Percentiles rank a stretch among this genome's conserved stretches.
These are phyloP conservation scores for Budorcas taxicolor DNA, from an alignment of 2,113 vertebrate species.

Conservation along the genomic window DNA sequence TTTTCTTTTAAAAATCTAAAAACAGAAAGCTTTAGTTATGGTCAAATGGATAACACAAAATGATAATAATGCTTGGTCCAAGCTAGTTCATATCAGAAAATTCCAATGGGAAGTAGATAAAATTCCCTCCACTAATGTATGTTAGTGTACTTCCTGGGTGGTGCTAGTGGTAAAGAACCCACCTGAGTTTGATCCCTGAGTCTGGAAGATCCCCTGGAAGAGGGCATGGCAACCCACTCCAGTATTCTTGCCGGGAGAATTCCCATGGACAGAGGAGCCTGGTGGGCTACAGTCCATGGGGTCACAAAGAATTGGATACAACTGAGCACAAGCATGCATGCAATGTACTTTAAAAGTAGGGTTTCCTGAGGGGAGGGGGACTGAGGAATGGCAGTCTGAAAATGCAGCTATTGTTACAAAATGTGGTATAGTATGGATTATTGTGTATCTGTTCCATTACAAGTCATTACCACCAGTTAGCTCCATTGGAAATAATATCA, in stretches of 20 bases:
- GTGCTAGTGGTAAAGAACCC: not conserved
- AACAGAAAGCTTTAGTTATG: constrained; percentile 5
- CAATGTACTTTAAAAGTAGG: not conserved
- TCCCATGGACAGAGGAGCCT: not conserved
- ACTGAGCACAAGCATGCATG: not conserved
- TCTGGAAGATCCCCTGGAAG: not conserved
- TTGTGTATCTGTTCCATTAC: not conserved
- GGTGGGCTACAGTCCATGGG: not conserved
- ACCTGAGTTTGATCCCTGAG: not conserved
- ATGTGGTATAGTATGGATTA: not conserved
- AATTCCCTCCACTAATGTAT: not conserved
- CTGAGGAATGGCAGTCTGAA: not conserved
- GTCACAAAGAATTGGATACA: not conserved
- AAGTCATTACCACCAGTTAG: not conserved
- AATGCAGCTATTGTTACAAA: not conserved
- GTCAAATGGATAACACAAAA: not conserved
- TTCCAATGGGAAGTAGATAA: not conserved
- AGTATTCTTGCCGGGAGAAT: not conserved
- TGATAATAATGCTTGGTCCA: not conserved
- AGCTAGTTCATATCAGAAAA: not conserved
- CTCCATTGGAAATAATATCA: not conserved
- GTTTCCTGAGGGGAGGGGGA: not conserved
- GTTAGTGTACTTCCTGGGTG: not conserved
- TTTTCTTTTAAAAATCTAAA: not conserved
- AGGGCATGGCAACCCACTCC: not conserved